Conservation (phyloP, 2,113 vertebrate species). For the Ptyas mucosa region DNA sequence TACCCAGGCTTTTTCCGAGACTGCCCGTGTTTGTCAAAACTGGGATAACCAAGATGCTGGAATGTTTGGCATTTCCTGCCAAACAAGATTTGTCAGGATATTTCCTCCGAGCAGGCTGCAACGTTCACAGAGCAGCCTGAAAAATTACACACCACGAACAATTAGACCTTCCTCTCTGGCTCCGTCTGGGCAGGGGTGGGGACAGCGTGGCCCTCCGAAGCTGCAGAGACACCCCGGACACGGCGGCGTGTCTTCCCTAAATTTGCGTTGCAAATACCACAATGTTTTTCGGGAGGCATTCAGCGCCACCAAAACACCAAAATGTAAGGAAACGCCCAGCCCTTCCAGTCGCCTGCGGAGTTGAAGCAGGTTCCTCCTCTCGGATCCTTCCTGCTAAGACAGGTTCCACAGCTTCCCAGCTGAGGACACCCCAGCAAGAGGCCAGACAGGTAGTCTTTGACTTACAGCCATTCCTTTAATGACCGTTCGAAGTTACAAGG, state of each 20-base stretch:
- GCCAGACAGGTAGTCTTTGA: not conserved
- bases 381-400: not conserved
- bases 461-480: not conserved
- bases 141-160: not conserved
- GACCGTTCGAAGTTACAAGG: not conserved
- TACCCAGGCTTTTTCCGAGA: not conserved
- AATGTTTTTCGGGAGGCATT: not conserved
- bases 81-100: not conserved
- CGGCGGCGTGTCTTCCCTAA: not conserved
- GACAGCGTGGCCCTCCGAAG: not conserved
- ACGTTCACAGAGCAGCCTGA: no score
- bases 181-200: not conserved
- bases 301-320: not conserved
- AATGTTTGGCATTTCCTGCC: slow-evolving; percentile 16
- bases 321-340: not conserved
- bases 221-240: not conserved
- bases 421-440: not conserved
- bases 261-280: not conserved
- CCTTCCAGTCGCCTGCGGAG: not conserved
- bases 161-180: not conserved
- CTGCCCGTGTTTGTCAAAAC: not conserved
- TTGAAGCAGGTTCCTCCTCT: not conserved
- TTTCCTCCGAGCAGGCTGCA: not conserved
- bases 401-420: not conserved
- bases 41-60: not conserved